Conservation (phyloP, 2,888 invertebrate species). For the Hoplodrina ambigua region DNA sequence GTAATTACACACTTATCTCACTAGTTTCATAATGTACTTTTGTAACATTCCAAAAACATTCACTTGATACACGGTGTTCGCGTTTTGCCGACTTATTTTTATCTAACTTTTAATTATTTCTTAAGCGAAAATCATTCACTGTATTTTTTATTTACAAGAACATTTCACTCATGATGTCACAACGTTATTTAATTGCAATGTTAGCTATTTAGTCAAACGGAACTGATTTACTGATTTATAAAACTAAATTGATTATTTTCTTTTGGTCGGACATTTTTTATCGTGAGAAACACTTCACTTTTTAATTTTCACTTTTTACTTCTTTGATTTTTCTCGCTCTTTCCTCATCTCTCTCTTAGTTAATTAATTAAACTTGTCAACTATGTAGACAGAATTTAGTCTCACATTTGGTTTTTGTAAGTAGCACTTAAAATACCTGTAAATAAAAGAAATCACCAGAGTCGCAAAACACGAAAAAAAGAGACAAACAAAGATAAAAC, state of each 20-base stretch:
- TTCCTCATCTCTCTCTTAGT: too few species aligned
- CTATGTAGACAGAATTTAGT: too few species aligned
- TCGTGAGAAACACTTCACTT: conserved; percentile 1
- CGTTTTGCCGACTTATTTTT: too few species aligned
- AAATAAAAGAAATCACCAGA: too few species aligned
- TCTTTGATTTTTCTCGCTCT: not conserved
- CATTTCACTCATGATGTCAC: not conserved
- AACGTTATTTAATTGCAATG: not conserved
- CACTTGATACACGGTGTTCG: not conserved
- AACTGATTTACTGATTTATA: not conserved
- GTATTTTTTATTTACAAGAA: not conserved
- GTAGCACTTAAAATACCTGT: too few species aligned
- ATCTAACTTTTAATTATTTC: not conserved
- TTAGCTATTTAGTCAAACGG: not conserved
- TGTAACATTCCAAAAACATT: not conserved
- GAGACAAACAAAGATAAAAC: too few species aligned
- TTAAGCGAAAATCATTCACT: not conserved
- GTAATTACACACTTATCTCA: too few species aligned
- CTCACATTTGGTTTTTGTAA: too few species aligned
- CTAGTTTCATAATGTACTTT: not conserved
- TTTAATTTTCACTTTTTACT: too few species aligned
- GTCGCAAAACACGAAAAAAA: too few species aligned
- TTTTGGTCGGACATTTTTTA: not conserved
- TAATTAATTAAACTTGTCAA: too few species aligned
- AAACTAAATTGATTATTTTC: not conserved